Conservation (phyloP, 2,888 invertebrate genomes). For the Spicauda simplicius region DNA sequence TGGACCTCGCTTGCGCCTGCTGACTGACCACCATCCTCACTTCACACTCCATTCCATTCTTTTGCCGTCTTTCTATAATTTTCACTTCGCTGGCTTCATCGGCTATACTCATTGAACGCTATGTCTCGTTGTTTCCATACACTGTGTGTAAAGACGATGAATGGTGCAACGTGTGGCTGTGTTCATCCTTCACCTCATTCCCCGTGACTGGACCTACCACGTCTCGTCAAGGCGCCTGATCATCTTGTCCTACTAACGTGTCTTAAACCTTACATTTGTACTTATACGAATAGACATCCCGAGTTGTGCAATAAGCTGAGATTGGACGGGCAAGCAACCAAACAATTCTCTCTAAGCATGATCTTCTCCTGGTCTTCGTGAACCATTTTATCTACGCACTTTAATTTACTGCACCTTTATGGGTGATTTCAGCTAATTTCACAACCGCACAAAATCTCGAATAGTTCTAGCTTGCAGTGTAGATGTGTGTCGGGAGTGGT, state of each 20-base stretch:
- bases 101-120: slow-evolving; percentile 51
- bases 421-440: slow-evolving; percentile 78
- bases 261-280: slow-evolving; percentile 13
- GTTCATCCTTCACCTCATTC: slow-evolving; percentile 47
- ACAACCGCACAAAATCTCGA: slow-evolving; percentile 68
- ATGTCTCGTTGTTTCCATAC: slow-evolving; percentile 56
- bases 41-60: slow-evolving; percentile 52
- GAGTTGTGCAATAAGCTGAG: slow-evolving; percentile 79
- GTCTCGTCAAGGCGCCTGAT: slow-evolving; percentile 18
- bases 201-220: slow-evolving; percentile 7
- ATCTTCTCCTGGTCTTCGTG: slow-evolving; percentile 48
- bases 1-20: slow-evolving; percentile 46
- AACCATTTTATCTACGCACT: slow-evolving; percentile 41
- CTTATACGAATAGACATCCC: slow-evolving; percentile 15
- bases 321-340: slow-evolving; percentile 76
- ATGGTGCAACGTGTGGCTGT: slow-evolving; percentile 45
- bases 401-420: slow-evolving; percentile 55
- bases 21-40: slow-evolving; percentile 46
- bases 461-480: slow-evolving; percentile 68
- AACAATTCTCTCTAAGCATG: slow-evolving; percentile 59
- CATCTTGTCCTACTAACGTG: slow-evolving; percentile 18
- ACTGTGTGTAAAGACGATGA: slow-evolving; percentile 44
- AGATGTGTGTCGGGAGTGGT: slow-evolving; percentile 45
- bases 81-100: slow-evolving; percentile 57
- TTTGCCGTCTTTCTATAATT: slow-evolving; percentile 49